phyloP scores from a whole-genome alignment of 2,113 vertebrate genomes.

The Silurus meridionalis region DNA sequence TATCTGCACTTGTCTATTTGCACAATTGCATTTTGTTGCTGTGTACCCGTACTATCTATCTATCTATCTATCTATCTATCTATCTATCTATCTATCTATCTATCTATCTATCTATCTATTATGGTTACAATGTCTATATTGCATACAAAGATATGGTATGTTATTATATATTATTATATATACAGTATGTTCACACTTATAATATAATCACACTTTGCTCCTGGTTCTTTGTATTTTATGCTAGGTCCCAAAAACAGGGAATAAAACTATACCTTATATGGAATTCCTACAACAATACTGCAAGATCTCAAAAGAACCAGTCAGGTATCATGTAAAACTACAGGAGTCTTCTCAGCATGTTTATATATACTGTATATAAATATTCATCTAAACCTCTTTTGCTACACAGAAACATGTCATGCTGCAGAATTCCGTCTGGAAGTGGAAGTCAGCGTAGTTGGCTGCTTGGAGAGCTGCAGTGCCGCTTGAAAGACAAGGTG shows the following conservation, averaged over 20 bases:
- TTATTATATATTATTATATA: too few relatives aligned
- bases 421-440: slow-evolving; percentile 25
- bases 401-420: neutral
- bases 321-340: slow-evolving; percentile 30
- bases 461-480: slow-evolving; percentile 63
- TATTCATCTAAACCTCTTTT: neutral
- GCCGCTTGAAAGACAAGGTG: slow-evolving; percentile 65
- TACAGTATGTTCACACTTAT: too few relatives aligned
- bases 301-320: slow-evolving; percentile 27
- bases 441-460: slow-evolving; percentile 29
- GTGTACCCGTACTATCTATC: too few relatives aligned
- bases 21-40: too few relatives aligned
- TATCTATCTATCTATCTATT: too few relatives aligned
- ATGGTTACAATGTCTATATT: neutral
- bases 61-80: too few relatives aligned
- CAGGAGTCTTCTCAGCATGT: neutral
- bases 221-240: neutral
- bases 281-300: slow-evolving; percentile 56
- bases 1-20: too few relatives aligned
- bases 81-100: too few relatives aligned
- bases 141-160: neutral
- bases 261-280: slow-evolving; percentile 52
- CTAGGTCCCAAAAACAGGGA: slow-evolving; percentile 56
- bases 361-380: neutral
- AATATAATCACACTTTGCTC: too few relatives aligned